phyloP scores from a whole-genome alignment of 2,888 invertebrate species.

The Agelastica alni region DNA sequence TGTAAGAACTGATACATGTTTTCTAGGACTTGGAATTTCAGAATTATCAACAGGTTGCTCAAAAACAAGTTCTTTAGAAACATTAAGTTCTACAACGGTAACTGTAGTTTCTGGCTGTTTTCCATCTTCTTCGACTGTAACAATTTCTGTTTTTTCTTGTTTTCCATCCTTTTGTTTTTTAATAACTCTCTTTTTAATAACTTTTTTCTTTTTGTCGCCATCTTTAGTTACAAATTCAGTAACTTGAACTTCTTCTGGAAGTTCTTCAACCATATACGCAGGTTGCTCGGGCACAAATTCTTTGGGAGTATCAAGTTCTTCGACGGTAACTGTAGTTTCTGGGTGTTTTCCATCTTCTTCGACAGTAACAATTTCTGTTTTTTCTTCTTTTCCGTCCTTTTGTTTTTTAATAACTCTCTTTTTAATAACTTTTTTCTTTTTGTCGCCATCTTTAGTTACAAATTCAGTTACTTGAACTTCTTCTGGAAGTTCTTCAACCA shows the following conservation, averaged over 20 bases:
- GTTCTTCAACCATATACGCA: conserved; percentile 39
- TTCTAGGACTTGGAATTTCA: conserved; percentile 43
- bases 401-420: conserved; percentile 42
- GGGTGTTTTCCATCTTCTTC: conserved; percentile 53
- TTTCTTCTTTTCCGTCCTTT: conserved; percentile 44
- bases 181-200: conserved; percentile 53
- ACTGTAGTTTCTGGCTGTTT: conserved; percentile 49
- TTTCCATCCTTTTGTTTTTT: conserved; percentile 53
- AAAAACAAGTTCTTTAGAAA: conserved; percentile 43
- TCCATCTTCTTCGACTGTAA: conserved; percentile 55
- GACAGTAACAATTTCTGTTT: conserved; percentile 45
- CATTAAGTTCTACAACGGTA: conserved; percentile 43
- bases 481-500: conserved; percentile 37
- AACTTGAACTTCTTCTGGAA: conserved; percentile 43
- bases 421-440: conserved; percentile 46
- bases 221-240: conserved; percentile 37
- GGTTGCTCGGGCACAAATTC: conserved; percentile 28
- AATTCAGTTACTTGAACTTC: conserved; percentile 38
- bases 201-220: conserved; percentile 40
- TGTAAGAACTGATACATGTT: conserved; percentile 46
- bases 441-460: conserved; percentile 50
- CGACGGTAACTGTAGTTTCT: conserved; percentile 52
- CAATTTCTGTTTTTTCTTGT: conserved; percentile 54
- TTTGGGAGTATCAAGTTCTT: conserved; percentile 47
- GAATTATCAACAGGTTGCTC: conserved; percentile 44